Evolutionary conservation across 2,888 invertebrate genomes (phyloP).

Genomic region (Drosophila sordidula): DNA sequence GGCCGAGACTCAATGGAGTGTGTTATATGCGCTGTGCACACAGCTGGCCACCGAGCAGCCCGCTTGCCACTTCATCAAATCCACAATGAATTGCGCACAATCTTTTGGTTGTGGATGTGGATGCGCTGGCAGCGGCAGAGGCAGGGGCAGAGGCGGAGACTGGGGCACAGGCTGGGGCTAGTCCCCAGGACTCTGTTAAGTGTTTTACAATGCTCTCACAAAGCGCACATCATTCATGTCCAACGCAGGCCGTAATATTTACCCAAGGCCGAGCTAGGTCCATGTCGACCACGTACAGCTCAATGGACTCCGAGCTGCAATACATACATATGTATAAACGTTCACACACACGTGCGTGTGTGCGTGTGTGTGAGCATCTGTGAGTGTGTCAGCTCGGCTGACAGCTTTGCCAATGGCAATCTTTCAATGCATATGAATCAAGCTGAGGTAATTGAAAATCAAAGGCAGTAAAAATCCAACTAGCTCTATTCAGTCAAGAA

Average conservation of each 20-base stretch:
- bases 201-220: constrained; percentile 75
- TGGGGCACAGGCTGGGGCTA: constrained; percentile 6
- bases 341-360: no score
- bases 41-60: constrained; percentile 37
- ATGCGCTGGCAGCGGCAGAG: neutral
- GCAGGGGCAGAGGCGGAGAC: no score
- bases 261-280: constrained; percentile 60
- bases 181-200: constrained; percentile 51
- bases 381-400: constrained; percentile 29
- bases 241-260: constrained; percentile 72
- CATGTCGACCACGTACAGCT: constrained; percentile 46
- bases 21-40: constrained; percentile 69
- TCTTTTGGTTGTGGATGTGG: constrained; percentile 48
- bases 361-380: constrained; percentile 24
- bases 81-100: constrained; percentile 57
- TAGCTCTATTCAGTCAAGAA: constrained; percentile 30
- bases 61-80: constrained; percentile 65
- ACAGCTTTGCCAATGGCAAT: constrained; percentile 55
- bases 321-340: constrained; percentile 2
- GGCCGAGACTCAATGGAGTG: constrained; percentile 72
- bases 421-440: constrained; percentile 70
- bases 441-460: constrained; percentile 73
- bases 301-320: constrained; percentile 26
- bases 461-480: constrained; percentile 59
- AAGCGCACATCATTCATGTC: constrained; percentile 77